Percentiles rank a stretch among this genome's conserved stretches.
Evolutionary conservation across 2,113 vertebrate genomes (phyloP).

Genomic region (Eurystomus gularis): DNA sequence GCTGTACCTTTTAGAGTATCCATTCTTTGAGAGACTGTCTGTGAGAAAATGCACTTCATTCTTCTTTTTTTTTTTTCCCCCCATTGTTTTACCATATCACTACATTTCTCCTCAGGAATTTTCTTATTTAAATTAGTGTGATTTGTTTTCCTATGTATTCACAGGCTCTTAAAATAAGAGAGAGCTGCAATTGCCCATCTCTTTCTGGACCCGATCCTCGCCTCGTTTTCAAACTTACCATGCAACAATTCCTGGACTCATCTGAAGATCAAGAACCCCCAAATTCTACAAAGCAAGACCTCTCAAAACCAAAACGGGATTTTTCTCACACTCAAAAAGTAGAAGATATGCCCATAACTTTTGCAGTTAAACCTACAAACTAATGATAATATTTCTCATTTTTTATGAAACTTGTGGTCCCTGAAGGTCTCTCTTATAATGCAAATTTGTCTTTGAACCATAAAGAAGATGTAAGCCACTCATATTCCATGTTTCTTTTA

Average conservation of each 20-base stretch:
- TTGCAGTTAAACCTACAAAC: constrained; percentile 50
- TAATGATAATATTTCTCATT: background rate
- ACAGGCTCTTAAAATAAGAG: constrained; percentile 90
- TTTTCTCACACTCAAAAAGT: constrained; percentile 49
- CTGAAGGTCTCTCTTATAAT: background rate
- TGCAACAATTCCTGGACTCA: constrained; percentile 76
- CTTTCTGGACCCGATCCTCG: constrained; percentile 88
- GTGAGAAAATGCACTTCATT: background rate
- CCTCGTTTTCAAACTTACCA: constrained; percentile 77
- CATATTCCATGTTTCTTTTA: background rate
- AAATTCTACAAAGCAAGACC: constrained; percentile 11
- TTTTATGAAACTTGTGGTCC: background rate
- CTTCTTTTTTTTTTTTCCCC: background rate
- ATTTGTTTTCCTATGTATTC: constrained; percentile 62
- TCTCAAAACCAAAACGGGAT: constrained; percentile 55
- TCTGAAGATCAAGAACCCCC: constrained; percentile 39
- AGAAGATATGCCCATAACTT: constrained; percentile 63
- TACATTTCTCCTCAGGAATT: background rate
- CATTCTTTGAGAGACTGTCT: background rate
- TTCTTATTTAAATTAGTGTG: background rate
- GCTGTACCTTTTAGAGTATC: background rate
- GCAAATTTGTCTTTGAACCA: background rate
- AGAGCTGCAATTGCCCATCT: constrained; percentile 84
- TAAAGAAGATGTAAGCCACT: constrained; percentile 8
- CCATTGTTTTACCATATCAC: background rate